These are phyloP conservation scores for Andinoacara biseriatus DNA, from an alignment of 2,113 vertebrate genomes.

Conservation along the genomic window DNA sequence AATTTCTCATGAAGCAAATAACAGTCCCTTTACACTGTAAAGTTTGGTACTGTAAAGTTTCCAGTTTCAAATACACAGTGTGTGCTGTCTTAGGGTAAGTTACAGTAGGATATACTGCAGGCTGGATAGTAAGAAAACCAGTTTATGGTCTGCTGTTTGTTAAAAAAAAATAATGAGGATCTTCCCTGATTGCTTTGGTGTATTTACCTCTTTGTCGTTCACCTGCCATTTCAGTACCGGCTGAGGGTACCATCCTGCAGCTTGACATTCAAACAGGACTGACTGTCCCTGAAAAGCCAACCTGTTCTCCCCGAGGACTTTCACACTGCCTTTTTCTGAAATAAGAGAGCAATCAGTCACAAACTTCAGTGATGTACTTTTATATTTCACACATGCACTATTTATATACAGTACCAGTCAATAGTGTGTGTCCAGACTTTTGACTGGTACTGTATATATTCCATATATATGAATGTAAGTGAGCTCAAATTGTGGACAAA, in stretches of 20 bases:
- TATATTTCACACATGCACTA: not conserved
- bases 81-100: not conserved
- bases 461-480: not conserved
- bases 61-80: not conserved
- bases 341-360: slow-evolving; percentile 5
- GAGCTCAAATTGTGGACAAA: not conserved
- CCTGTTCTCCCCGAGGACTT: slow-evolving; percentile 70
- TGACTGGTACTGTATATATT: not conserved
- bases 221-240: slow-evolving; percentile 84
- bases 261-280: slow-evolving; percentile 81
- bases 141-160: not conserved
- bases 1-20: not conserved
- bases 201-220: slow-evolving; percentile 67
- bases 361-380: not conserved
- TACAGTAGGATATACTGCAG: not conserved
- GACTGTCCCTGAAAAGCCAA: slow-evolving; percentile 74
- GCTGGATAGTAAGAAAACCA: not conserved
- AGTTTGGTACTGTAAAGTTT: too few relatives aligned
- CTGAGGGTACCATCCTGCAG: slow-evolving; percentile 82
- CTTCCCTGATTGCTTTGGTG: not conserved
- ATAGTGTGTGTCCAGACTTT: too few relatives aligned
- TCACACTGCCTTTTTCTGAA: slow-evolving; percentile 85
- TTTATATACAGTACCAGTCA: not conserved
- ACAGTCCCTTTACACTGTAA: not conserved
- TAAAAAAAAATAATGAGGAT: not conserved